Percentiles rank a stretch among this genome's conserved stretches.
These are phyloP conservation scores for Gambelia wislizenii DNA, from an alignment of 2,797 vertebrate species.

Conservation along the genomic window DNA sequence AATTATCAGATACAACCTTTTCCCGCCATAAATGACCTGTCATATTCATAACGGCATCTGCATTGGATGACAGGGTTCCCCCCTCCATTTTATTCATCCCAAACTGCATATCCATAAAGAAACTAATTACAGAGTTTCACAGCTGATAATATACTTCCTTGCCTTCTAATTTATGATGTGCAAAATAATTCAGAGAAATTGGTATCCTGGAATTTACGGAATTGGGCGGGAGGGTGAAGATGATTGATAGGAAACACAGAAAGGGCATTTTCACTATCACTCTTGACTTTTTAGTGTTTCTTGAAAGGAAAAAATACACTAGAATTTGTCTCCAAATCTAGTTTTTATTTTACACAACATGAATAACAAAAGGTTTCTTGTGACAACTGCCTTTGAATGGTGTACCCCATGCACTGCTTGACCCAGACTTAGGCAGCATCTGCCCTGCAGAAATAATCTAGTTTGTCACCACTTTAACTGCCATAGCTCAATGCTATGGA, in stretches of 20 bases:
- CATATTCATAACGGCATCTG: conserved; percentile 73
- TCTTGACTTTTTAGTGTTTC: conserved; percentile 22
- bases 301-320: neutral
- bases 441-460: no score
- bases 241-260: conserved; percentile 44
- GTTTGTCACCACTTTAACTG: no score
- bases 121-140: conserved; percentile 78
- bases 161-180: conserved; percentile 71
- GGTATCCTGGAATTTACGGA: conserved; percentile 44
- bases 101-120: conserved; percentile 76
- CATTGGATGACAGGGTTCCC: conserved; percentile 68
- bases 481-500: no score
- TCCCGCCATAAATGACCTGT: conserved; percentile 77
- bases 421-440: neutral
- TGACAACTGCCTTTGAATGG: conserved; percentile 12
- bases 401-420: neutral
- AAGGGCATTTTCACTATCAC: conserved; percentile 28
- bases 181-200: conserved; percentile 65
- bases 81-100: conserved; percentile 71
- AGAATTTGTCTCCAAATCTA: conserved; percentile 10
- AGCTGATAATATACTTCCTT: conserved; percentile 76
- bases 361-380: neutral
- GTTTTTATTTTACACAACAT: conserved; percentile 45
- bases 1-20: conserved; percentile 79
- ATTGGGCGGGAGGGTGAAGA: conserved; percentile 44